A percentile compares a stretch with the other conserved stretches of the same genome.
These are phyloP conservation scores for Eulemur rufifrons DNA, from an alignment of 2,113 vertebrate genomes.

Conservation along the genomic window DNA sequence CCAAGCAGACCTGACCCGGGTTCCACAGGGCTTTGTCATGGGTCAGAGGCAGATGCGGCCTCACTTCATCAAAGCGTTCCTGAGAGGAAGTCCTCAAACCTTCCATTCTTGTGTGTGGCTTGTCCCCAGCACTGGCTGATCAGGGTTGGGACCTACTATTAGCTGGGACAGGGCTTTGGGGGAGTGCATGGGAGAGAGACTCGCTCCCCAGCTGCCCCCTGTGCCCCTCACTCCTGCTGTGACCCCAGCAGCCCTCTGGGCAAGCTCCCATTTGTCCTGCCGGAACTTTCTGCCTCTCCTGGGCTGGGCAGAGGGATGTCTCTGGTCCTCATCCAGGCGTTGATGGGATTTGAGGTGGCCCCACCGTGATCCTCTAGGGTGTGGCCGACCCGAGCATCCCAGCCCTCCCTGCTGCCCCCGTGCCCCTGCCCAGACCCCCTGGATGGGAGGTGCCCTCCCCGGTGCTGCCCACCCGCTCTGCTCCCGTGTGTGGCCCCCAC, in stretches of 20 bases:
- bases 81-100: not conserved
- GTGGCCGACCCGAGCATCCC: not conserved
- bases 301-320: not conserved
- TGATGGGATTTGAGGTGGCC: not conserved
- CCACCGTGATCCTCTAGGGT: not conserved
- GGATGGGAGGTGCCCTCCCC: not conserved
- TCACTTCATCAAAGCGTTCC: not conserved
- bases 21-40: not conserved
- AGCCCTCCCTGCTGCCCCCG: not conserved
- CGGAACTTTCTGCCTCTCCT: not conserved
- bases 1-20: not conserved
- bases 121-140: not conserved
- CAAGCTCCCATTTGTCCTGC: not conserved
- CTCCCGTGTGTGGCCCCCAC: accelerated
- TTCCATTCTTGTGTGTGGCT: not conserved
- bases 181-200: not conserved
- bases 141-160: not conserved
- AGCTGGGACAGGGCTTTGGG: not conserved
- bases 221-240: not conserved
- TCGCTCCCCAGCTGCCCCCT: not conserved
- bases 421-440: not conserved
- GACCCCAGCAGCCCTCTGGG: not conserved
- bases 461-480: not conserved
- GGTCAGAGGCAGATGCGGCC: not conserved
- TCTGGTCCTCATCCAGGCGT: not conserved